Conservation (phyloP, 1,140 invertebrate species). For the Diabrotica virgifera region DNA sequence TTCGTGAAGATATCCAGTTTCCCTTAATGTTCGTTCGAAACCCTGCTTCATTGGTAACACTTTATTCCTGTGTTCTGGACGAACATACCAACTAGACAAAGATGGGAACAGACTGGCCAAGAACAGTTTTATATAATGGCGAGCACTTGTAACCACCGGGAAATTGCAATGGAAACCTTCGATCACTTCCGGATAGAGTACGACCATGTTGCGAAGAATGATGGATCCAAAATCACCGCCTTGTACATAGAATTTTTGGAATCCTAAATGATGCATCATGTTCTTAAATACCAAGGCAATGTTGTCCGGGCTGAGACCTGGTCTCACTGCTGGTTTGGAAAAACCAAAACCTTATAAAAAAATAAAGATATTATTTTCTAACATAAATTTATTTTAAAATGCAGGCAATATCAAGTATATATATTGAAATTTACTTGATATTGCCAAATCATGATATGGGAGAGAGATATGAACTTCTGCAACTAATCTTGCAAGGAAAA, state of each 20-base stretch:
- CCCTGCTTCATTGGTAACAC: conserved; percentile 61
- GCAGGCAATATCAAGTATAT: too few species aligned
- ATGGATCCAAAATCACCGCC: conserved; percentile 81
- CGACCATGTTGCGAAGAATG: conserved; percentile 60
- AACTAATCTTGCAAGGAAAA: too few species aligned
- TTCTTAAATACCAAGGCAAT: conserved; percentile 73
- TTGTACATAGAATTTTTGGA: conserved; percentile 74
- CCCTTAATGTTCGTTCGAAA: conserved; percentile 56
- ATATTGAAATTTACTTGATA: too few species aligned
- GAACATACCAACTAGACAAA: conserved; percentile 54
- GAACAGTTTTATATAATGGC: conserved; percentile 52
- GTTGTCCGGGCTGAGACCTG: conserved; percentile 62
- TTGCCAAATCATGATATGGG: too few species aligned
- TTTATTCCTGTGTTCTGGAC: conserved; percentile 54
- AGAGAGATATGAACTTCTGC: too few species aligned
- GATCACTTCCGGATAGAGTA: conserved; percentile 68
- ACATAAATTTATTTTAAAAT: too few species aligned
- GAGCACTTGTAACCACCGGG: conserved; percentile 49
- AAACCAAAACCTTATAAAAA: conserved; percentile 69
- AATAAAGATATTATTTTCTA: not conserved
- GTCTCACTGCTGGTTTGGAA: conserved; percentile 64
- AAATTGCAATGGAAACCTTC: conserved; percentile 68
- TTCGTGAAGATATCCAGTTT: conserved; percentile 77
- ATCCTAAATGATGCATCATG: conserved; percentile 78
- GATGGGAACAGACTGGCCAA: conserved; percentile 56